Percentiles rank a stretch among this genome's conserved stretches.
These are phyloP conservation scores for Urocitellus parryii DNA, from an alignment of 2,113 vertebrate species.

Conservation along the genomic window DNA sequence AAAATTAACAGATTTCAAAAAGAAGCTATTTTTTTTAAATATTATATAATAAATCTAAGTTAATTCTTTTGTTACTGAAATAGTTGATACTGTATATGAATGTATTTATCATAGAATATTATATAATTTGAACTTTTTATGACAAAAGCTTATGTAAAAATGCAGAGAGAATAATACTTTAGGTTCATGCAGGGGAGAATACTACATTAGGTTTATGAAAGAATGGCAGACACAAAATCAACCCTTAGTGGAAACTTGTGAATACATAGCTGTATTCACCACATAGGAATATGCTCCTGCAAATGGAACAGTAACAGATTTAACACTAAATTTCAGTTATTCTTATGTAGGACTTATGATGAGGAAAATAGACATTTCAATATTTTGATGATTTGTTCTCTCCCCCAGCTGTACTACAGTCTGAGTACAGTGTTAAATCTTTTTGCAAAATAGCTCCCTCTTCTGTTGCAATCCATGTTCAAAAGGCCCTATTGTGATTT, in stretches of 20 bases:
- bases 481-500: not conserved
- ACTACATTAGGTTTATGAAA: not conserved
- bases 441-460: not conserved
- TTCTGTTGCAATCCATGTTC: not conserved
- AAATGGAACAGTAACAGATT: slow-evolving; percentile 58
- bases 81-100: not conserved
- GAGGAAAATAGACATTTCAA: not conserved
- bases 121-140: not conserved
- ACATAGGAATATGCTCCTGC: slow-evolving; percentile 45
- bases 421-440: no score
- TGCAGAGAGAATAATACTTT: not conserved
- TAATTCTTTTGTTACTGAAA: not conserved
- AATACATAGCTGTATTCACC: not conserved
- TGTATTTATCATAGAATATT: not conserved
- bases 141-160: not conserved
- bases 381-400: not conserved
- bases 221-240: not conserved
- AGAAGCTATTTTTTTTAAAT: not conserved
- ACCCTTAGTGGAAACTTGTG: not conserved
- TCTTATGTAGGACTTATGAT: not conserved
- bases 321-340: slow-evolving; percentile 5
- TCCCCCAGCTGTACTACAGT: not conserved
- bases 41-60: not conserved
- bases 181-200: not conserved
- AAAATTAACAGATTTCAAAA: not conserved